A percentile compares a stretch with the other conserved stretches of the same genome.
phyloP scores from a whole-genome alignment of 2,797 vertebrate genomes.

The Harpagifer antarcticus region DNA sequence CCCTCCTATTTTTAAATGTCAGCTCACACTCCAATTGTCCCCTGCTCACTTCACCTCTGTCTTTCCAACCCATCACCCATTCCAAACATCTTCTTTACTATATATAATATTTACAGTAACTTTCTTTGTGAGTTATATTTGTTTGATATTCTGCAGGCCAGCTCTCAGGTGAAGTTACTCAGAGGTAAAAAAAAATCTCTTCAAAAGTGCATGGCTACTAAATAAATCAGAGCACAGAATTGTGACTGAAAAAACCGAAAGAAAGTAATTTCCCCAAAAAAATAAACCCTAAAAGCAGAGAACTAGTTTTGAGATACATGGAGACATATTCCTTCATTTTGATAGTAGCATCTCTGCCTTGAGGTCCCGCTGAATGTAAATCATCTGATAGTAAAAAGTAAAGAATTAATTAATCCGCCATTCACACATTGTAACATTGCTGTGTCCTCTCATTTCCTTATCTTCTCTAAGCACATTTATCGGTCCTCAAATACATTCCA shows the following conservation, averaged over 20 bases:
- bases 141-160: neutral
- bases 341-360: conserved; percentile 54
- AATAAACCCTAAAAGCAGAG: conserved; percentile 33
- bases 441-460: conserved; percentile 76
- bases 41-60: conserved; percentile 9
- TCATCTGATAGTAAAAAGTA: conserved; percentile 65
- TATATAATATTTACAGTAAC: neutral
- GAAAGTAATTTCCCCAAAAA: conserved; percentile 13
- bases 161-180: conserved; percentile 15
- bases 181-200: conserved; percentile 25
- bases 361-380: conserved; percentile 56
- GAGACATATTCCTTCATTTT: conserved; percentile 56
- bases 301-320: conserved; percentile 27
- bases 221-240: conserved; percentile 62
- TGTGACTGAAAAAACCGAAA: conserved; percentile 42
- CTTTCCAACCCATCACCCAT: conserved; percentile 9
- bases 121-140: neutral
- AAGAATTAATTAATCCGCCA: conserved; percentile 76
- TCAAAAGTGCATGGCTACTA: conserved; percentile 32
- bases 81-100: conserved; percentile 25
- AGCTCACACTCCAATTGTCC: conserved; percentile 11
- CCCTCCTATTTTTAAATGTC: conserved; percentile 28
- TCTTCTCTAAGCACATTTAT: conserved; percentile 72
- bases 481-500: conserved; percentile 58
- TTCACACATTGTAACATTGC: conserved; percentile 72